Base-by-base conservation (phyloP, 1,140 invertebrate species). In the Nylanderia fulva region DNA sequence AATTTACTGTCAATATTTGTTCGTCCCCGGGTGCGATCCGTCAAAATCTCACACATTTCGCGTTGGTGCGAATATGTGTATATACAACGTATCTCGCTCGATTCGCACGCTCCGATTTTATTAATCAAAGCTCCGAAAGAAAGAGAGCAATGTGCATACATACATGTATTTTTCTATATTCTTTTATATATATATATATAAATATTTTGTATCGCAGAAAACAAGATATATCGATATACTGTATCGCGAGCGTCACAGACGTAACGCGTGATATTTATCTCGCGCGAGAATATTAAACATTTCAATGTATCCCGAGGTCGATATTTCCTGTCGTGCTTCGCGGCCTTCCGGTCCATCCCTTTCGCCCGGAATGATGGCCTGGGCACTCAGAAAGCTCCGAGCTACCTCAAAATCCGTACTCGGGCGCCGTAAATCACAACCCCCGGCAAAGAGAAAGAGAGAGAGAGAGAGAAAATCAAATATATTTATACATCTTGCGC, bases 1-100 rank as follows among this genome's bases (percentile, higher is more conserved):
- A 72, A 86, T 86, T 86, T 68, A 85, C 82, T 74, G 82, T 86
- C 80, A 84, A 86, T 86, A 86, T 86, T 86, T 86, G 64, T 42
- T 8, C 68, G 45, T 24, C 9, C 6, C 64, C 13, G n/a, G 13
- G 29, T 45, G 61, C 27, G 15, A 15, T n/a, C 1, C 29, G 39
- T 29, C 21, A 60, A 76, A 76, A 84, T 76, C 68, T 61, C 66
- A 45, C 42, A 36, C 45, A 48, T 48, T 24, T 39, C 45, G 60
- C 6, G 9, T 36, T 11, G 21, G 74, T 42, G 60, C 60, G 15
- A 36, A 58, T 29, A 33, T 68, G 77, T 33, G 63, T 24, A 13
- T 24, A 13, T 13, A 54, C 18, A 18, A 2, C 33, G 13, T 27
- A 11, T 27, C 1, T 1, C 60, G n/a, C 29, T 48, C 29, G 48